Percentiles rank a stretch among this genome's conserved stretches.
Conservation (phyloP, 2,113 vertebrate genomes). For the Lethenteron camtschaticum region DNA sequence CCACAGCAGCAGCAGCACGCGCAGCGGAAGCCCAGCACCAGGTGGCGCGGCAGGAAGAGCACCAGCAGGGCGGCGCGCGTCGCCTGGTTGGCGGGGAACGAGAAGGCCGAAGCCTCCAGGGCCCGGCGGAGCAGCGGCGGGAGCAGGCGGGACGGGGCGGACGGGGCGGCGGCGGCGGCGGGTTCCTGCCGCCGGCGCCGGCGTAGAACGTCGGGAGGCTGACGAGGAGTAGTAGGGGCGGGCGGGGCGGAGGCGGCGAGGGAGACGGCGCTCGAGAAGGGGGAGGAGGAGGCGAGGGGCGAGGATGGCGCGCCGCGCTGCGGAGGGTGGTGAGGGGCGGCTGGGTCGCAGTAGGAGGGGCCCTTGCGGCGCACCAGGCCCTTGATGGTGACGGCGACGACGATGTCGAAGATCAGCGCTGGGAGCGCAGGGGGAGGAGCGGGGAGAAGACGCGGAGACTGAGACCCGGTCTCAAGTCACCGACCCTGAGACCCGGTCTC, state of each 20-base stretch:
- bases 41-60: constrained; percentile 80
- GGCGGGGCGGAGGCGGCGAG: no score
- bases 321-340: constrained; percentile 47
- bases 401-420: constrained; percentile 65
- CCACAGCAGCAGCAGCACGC: constrained; percentile 72
- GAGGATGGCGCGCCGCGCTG: no score
- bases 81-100: constrained; percentile 69
- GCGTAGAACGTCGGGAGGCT: no score
- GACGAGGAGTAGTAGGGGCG: no score
- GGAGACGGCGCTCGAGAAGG: no score
- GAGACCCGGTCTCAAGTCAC: not conserved
- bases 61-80: constrained; percentile 75
- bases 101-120: constrained; percentile 21
- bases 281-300: no score
- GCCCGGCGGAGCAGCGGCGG: no score
- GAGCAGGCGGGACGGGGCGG: no score
- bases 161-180: no score
- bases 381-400: constrained; percentile 64
- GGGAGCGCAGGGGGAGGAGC: not conserved
- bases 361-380: constrained; percentile 60
- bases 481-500: no score
- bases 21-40: constrained; percentile 70
- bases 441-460: not conserved
- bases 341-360: constrained; percentile 48
- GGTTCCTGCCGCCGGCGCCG: no score